Evolutionary conservation across 2,888 invertebrate genomes (phyloP), one percentile per base, ranked within the genome.

Genomic region (Amphipoea lucens): DNA sequence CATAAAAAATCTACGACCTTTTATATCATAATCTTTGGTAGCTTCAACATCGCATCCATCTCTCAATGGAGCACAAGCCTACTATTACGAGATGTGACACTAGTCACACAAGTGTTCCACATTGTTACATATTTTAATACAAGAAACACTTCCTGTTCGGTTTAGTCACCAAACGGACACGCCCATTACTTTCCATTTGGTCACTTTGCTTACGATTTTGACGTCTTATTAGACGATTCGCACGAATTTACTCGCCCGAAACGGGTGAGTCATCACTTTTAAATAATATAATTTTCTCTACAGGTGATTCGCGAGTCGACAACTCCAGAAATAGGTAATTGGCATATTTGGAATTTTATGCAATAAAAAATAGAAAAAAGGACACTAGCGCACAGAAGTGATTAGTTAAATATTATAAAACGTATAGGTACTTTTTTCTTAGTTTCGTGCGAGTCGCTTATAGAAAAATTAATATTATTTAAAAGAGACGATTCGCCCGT

Each of bases 121-220:
- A 83, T 83, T 81, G 81, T 87, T 85, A 89, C 84, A 86, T 88
- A 83, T 86, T 86, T 80, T 86, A 84, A 82, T 84, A 73, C 51
- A 62, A 69, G 68, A 75, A 68, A 67, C 70, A 78, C 77, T 88
- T 88, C 85, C 87, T 79, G 77, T 74, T 81, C 12, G 12, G 17
- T 45, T 79, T 71, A 74, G 73, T 87, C 79, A 74, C 78, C 74
- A 74, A 70, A 66, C 20, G 4, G 67, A 45, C 62, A 68, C 75
- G 67, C 45, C 69, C 76, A 76, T 45, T 68, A 86, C 78, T 87
- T 83, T 88, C 82, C 40, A 73, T 81, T 86, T 36, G 29, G 57
- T 68, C 12, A 79, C 9, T 54, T 72, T 81, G 23, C 66, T 36
- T 73, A 69, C 54, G 66, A 68, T 45, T 77, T 74, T 67, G 51